Base-by-base conservation (phyloP, 2,797 vertebrate species). In the Tachyglossus aculeatus region DNA sequence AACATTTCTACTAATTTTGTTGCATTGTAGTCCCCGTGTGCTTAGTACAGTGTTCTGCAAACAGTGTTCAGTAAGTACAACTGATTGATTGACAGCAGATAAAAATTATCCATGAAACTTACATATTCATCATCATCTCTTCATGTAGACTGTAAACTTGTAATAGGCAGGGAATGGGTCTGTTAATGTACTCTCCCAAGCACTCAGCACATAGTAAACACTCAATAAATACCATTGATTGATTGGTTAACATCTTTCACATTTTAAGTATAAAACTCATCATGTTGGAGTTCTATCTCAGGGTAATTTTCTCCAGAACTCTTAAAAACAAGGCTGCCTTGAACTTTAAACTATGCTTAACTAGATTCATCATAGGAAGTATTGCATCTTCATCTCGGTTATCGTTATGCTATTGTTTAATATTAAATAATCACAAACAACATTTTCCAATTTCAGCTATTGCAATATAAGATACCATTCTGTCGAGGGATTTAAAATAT, bases 361-460 rank as follows among this genome's bases (percentile, higher is more conserved):
- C 21, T 39, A 18, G 19, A 51, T 51, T 62, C 0, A 7, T 48
- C 67, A 48, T 33, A 50, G 13, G 7, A 67, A 27, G 9, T 34
- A 58, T 5, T 45, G 10, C 39, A 41, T 51, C 3, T 50, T 70
- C 31, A 36, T 10, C 29, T 40, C 43, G 33, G 3, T 37, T 12
- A 3, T 4, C 39, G 24, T 39, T 40, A 38, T 33, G 3, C 33
- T 12, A 3, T 4, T 39, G 22, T 39, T 51, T 51, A 39, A 58
- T 1, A 41, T 32, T 59, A 57, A 15, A 41, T 15, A 41, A 67
- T 59, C 74, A 44, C 50, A 67, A 70, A 7, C n/a, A 74, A 14
- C 62, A 36, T 25, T 57, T n/a, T n/a, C 52, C 22, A 67, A 36
- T 45, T 50, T 25, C 44, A 63, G 6, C 14, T 63, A 40, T 57